Conservation (phyloP, 2,888 invertebrate genomes). For the Aleiodes leptofemur region DNA sequence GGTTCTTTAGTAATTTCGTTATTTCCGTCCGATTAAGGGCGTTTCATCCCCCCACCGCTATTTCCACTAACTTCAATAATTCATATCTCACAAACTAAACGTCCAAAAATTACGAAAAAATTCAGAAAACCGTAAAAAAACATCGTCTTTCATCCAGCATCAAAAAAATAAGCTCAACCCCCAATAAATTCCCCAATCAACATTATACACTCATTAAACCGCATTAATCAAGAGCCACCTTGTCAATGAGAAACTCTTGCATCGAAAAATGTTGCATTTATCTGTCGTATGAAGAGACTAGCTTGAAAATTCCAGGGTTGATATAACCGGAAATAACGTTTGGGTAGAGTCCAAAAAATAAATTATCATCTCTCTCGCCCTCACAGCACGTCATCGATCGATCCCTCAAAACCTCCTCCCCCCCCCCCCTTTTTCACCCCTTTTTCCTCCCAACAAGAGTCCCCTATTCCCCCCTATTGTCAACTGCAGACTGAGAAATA, state of each 20-base stretch:
- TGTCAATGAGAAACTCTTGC: background rate
- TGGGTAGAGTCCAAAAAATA: constrained; percentile 34
- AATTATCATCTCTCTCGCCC: constrained; percentile 28
- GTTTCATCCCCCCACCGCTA: too few species aligned
- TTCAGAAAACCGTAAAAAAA: too few species aligned
- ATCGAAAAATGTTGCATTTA: constrained; percentile 5
- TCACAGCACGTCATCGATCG: constrained; percentile 12
- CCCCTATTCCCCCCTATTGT: constrained; percentile 11
- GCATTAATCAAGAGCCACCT: background rate
- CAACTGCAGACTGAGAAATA: constrained; percentile 22
- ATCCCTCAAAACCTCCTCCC: background rate
- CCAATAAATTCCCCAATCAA: constrained; percentile 9
- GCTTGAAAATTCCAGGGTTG: constrained; percentile 10
- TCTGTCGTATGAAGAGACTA: background rate
- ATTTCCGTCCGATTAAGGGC: too few species aligned
- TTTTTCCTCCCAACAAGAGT: too few species aligned
- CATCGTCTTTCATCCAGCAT: too few species aligned
- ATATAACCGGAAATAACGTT: constrained; percentile 28
- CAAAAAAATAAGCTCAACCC: too few species aligned
- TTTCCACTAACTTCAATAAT: too few species aligned
- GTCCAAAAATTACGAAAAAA: too few species aligned
- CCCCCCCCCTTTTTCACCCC: too few species aligned
- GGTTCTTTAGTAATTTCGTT: too few species aligned
- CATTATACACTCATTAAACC: background rate
- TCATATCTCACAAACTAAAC: too few species aligned